Evolutionary conservation across 1,140 invertebrate genomes (phyloP).

Genomic region (Pseudomyrmex cubaensis): DNA sequence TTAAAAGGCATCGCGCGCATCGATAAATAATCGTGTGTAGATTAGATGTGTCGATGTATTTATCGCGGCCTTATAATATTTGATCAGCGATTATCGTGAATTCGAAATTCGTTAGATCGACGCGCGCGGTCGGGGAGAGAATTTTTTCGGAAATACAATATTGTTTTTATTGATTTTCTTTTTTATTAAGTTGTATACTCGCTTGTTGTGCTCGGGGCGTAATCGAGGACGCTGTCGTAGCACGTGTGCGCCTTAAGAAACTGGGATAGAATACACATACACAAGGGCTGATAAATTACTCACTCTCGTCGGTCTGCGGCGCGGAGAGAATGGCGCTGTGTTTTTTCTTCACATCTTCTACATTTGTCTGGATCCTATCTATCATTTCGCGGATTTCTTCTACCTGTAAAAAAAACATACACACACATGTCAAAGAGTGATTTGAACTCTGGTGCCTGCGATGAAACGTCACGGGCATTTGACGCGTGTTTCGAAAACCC

Average conservation of each 20-base stretch:
- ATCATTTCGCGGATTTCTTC: constrained; percentile 99
- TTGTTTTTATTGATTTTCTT: neutral
- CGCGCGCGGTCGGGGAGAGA: neutral
- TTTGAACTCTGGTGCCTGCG: neutral
- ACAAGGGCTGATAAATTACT: constrained; percentile 84
- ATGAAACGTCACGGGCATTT: neutral
- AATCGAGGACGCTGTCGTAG: neutral
- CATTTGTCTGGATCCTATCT: constrained; percentile 99
- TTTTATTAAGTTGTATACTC: neutral
- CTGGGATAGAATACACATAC: neutral
- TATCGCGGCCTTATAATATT: constrained; percentile 19
- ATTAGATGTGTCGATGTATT: constrained; percentile 11
- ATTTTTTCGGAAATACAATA: constrained; percentile 12
- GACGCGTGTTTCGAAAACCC: neutral
- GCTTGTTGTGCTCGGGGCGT: neutral
- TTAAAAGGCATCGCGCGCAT: neutral
- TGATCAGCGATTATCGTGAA: constrained; percentile 2
- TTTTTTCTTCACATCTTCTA: constrained; percentile 99
- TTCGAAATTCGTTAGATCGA: constrained; percentile 12
- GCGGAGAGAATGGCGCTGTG: constrained; percentile 99
- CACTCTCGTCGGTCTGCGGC: constrained; percentile 99
- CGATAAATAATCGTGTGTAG: neutral
- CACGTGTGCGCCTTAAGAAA: constrained; percentile 6
- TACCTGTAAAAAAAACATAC: constrained; percentile 87
- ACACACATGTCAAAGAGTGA: neutral